Evolutionary conservation across 2,797 vertebrate genomes (phyloP).

Genomic region (Schizothorax lantsangensis): DNA sequence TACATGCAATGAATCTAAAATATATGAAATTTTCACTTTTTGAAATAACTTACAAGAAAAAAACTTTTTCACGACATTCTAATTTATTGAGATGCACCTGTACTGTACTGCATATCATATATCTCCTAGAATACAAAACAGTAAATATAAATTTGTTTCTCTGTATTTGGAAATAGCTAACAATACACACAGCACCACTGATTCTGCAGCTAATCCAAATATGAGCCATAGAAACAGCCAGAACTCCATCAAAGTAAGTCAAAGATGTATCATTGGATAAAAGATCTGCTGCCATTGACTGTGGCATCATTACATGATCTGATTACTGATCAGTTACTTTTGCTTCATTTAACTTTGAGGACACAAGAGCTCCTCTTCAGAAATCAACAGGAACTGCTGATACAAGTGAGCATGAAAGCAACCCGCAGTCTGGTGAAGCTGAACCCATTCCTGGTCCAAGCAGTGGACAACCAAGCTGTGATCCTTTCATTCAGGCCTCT

Average conservation of each 20-base stretch:
- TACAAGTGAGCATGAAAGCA: conserved; percentile 1
- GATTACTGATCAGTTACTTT: conserved; percentile 10
- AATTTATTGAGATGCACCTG: no score
- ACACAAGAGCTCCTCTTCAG: not conserved
- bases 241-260: conserved; percentile 34
- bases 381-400: conserved; percentile 2
- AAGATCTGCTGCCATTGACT: not conserved
- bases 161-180: conserved; percentile 9
- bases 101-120: not conserved
- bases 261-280: not conserved
- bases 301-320: not conserved
- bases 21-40: no score
- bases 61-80: no score
- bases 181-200: not conserved
- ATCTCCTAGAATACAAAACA: not conserved
- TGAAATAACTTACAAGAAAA: no score
- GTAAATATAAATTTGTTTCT: not conserved
- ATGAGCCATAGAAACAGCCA: not conserved
- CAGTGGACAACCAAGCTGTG: conserved; percentile 45
- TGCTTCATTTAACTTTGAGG: conserved; percentile 16
- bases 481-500: not conserved
- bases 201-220: not conserved
- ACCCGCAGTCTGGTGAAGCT: conserved; percentile 26
- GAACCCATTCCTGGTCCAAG: conserved; percentile 34
- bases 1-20: no score